phyloP scores from a whole-genome alignment of 2,888 invertebrate genomes.

The Aphidius colemani region DNA sequence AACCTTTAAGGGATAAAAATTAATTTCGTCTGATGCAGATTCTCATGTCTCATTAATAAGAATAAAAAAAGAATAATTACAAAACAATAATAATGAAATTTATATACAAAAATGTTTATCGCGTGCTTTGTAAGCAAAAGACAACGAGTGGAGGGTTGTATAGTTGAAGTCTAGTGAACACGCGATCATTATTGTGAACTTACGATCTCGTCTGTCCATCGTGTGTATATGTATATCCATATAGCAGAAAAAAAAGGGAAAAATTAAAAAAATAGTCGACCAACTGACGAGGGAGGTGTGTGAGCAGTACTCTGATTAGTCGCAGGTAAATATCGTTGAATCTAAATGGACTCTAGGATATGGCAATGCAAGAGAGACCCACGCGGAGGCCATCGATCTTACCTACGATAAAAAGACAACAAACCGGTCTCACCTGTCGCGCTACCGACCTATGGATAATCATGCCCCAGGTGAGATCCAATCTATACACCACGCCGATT shows the following conservation, averaged over 20 bases:
- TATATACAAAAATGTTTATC: slow-evolving; percentile 1
- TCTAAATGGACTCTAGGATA: slow-evolving; percentile 37
- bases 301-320: slow-evolving; percentile 34
- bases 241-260: slow-evolving; percentile 8
- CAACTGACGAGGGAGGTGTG: slow-evolving; percentile 21
- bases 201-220: slow-evolving; percentile 1
- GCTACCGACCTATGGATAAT: slow-evolving; percentile 33
- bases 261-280: slow-evolving; percentile 17
- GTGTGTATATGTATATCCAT: slow-evolving; percentile 4
- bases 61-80: neutral
- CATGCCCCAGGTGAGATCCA: slow-evolving; percentile 39
- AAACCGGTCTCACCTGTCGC: slow-evolving; percentile 41
- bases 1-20: neutral
- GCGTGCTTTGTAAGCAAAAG: slow-evolving; percentile 10
- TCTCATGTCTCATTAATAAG: slow-evolving; percentile 6
- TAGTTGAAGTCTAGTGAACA: slow-evolving; percentile 25
- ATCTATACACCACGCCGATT: slow-evolving; percentile 46
- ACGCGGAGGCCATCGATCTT: slow-evolving; percentile 33
- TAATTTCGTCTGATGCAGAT: too few species aligned
- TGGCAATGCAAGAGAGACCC: slow-evolving; percentile 6
- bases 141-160: slow-evolving; percentile 1
- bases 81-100: neutral
- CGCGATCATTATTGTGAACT: slow-evolving; percentile 29
- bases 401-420: slow-evolving; percentile 39
- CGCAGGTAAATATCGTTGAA: slow-evolving; percentile 33